Base-by-base conservation (phyloP, 2,797 vertebrate genomes). In the Pampus argenteus region DNA sequence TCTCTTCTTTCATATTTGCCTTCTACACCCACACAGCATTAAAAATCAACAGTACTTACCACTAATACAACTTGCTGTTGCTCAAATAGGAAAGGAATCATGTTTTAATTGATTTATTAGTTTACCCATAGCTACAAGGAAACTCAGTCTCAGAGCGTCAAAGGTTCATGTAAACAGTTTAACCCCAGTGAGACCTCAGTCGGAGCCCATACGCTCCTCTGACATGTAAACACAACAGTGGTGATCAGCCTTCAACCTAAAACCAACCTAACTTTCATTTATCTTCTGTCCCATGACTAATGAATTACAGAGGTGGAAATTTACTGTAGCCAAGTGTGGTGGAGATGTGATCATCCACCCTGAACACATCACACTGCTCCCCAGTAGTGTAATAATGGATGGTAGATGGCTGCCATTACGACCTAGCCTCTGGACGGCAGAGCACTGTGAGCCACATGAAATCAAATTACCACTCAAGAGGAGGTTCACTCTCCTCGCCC, bases 381-480 rank as follows among this genome's bases (percentile, higher is more conserved):
- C 80, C 80, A 56, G 31, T 59, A 49, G 79, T 72, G 79, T 61
- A 78, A 82, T 91, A 92, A 90, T 88, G 81, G 88, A 89, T 88
- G 88, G 69, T 82, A 66, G 85, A 89, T 87, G 83, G 89, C 83
- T 88, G 84, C 83, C 76, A 86, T 89, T 79, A 88, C 66, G 77
- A 86, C 86, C 86, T 79, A 85, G 69, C 78, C 76, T 71, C 76
- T 83, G 67, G 74, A 86, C 82, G 52, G 71, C 66, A 20, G 79
- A 79, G 89, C 77, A 77, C 85, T 84, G 81, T 38, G 79, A 91
- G 87, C 85, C 83, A 89, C 78, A 78, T 74, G 82, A 92, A 92
- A 93, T 92, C 81, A 91, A 93, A 93, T 91, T 91, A 93, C 82
- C 18, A 66, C 88, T 82, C 79, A 45, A 86, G 81, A 91, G 79